Base-by-base conservation (phyloP, 1,140 invertebrate species). In the Notospermus geniculatus region DNA sequence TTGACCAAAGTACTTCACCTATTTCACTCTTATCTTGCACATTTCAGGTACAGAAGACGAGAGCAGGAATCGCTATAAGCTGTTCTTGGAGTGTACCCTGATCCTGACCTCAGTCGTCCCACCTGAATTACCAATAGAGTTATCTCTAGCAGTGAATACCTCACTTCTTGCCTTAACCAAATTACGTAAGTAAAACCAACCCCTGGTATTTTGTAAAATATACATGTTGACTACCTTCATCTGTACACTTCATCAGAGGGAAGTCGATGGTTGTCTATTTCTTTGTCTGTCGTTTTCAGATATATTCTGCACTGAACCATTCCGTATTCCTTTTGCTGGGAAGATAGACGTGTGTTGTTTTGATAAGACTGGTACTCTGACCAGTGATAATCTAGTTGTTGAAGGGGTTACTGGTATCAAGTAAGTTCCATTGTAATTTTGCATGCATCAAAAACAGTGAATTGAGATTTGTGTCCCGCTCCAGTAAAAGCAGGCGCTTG, bases 301-400 rank as follows among this genome's bases (percentile, higher is more conserved):
- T 72, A 91, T 99, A 11, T 99, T 89, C 82, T 99, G 97, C 82
- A 99, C 97, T 4, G 97, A 99, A 84, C 97, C 97, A 54, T 99
- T 99, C 79, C 85, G 97, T 64, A 99, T 99, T 83, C 97, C 97
- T 2, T 99, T 99, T 84, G 97, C 96, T 70, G 97, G 97, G 0
- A 99, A 99, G 87, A 88, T 99, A 45, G 92, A 99, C 81, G 93
- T 99, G 73, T 98, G 96, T 80, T 99, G 97, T 82, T 99, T 99
- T 82, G 97, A 99, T 82, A 99, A 99, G 83, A 99, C 97, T 56
- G 97, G 97, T 36, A 99, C 97, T 0, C 84, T 99, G 46, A 99
- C 97, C 0, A 98, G 94, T 80, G 97, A 99, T 81, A 91, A 97
- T 84, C 85, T 99, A 58, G 89, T 99, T 45, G 95, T 99, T 2